Percentiles rank a stretch among this genome's conserved stretches.
phyloP scores from a whole-genome alignment of 2,797 vertebrate genomes.

The Gouania willdenowi region DNA sequence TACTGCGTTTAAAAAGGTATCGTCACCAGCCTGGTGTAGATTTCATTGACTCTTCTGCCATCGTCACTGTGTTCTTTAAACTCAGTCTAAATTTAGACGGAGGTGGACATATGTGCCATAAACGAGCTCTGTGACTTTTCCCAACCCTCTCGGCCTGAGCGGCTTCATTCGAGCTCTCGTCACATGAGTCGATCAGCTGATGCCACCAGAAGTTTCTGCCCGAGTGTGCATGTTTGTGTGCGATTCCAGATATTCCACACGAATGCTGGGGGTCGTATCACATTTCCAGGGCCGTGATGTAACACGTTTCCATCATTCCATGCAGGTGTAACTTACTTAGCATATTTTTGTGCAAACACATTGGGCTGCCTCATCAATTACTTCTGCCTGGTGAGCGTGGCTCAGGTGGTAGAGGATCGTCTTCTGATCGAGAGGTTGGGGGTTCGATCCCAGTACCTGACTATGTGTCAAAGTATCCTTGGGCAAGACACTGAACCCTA shows the following conservation, averaged over 20 bases:
- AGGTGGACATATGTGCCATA: too few species aligned
- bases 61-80: too few species aligned
- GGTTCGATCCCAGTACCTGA: too few species aligned
- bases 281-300: constrained; percentile 4
- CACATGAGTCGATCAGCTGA: constrained; percentile 35
- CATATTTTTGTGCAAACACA: not conserved
- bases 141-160: constrained; percentile 27
- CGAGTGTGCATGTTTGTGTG: not conserved
- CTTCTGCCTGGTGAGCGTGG: too few species aligned
- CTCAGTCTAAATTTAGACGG: too few species aligned
- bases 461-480: too few species aligned
- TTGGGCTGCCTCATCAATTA: not conserved
- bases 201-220: constrained; percentile 6
- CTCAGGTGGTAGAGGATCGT: too few species aligned
- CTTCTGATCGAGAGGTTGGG: too few species aligned
- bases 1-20: too few species aligned
- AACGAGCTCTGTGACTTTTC: not conserved
- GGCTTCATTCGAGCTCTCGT: constrained; percentile 43
- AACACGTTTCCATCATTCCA: constrained; percentile 1
- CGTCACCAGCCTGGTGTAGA: too few species aligned
- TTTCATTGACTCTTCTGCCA: too few species aligned
- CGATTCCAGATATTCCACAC: constrained; percentile 31
- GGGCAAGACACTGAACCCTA: too few species aligned
- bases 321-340: constrained; percentile 3
- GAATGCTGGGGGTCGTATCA: constrained; percentile 4